Evolutionary conservation across 2,113 vertebrate species (phyloP).

Genomic region (Piaya cayana): DNA sequence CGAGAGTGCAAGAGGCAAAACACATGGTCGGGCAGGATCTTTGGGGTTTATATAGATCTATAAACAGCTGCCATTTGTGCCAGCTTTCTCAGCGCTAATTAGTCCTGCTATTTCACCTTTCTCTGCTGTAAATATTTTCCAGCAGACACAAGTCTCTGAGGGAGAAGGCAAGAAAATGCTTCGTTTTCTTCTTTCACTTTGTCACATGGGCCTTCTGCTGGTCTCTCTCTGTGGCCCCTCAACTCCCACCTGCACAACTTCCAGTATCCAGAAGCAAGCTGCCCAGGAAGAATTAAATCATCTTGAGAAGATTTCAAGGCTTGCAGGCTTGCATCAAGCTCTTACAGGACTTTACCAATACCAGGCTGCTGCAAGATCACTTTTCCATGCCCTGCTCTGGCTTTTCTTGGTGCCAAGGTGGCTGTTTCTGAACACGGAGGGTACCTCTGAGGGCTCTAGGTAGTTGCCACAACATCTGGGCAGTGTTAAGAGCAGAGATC

Average conservation of each 20-base stretch:
- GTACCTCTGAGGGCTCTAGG: background rate
- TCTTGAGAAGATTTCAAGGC: background rate
- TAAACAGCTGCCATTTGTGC: slow-evolving; percentile 24
- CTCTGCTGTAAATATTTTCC: slow-evolving; percentile 16
- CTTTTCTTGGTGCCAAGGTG: background rate
- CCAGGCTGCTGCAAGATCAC: background rate
- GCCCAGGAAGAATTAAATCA: background rate
- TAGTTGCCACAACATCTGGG: background rate
- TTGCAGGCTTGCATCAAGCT: background rate
- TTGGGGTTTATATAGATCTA: slow-evolving; percentile 35
- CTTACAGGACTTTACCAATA: background rate
- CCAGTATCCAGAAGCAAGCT: background rate
- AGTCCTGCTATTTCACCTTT: slow-evolving; percentile 40
- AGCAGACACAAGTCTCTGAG: background rate
- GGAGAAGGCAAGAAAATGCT: background rate
- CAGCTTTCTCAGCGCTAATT: slow-evolving; percentile 29
- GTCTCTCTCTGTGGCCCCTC: background rate
- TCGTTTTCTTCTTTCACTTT: background rate
- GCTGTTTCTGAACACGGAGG: background rate
- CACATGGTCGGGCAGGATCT: slow-evolving; percentile 31
- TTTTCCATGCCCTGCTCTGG: background rate
- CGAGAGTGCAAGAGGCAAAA: slow-evolving; percentile 20
- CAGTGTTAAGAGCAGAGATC: background rate
- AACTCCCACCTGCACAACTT: background rate
- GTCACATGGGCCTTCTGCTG: background rate